Evolutionary conservation across 2,797 vertebrate genomes (phyloP).

Genomic region (Darevskia nairensis): DNA sequence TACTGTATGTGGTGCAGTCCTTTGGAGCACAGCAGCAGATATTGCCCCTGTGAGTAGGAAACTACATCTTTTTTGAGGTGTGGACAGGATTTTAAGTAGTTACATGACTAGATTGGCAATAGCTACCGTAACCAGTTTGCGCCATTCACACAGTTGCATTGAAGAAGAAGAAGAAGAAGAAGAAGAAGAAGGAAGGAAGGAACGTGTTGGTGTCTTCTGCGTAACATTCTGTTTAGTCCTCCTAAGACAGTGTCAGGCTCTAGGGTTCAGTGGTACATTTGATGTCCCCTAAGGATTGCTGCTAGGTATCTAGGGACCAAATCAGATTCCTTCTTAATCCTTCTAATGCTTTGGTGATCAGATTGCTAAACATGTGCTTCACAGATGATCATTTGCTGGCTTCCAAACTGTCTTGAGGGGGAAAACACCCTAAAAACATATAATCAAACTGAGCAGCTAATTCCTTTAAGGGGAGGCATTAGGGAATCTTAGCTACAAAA

Average conservation of each 20-base stretch:
- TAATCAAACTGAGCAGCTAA: conserved; percentile 1
- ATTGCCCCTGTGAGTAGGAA: too few species aligned
- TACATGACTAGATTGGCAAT: too few species aligned
- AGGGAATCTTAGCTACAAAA: conserved; percentile 7
- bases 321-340: conserved; percentile 3
- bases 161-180: too few species aligned
- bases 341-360: not conserved
- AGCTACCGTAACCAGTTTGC: too few species aligned
- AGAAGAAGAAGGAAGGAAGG: too few species aligned
- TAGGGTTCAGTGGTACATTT: not conserved
- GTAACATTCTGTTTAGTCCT: not conserved
- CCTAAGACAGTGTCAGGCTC: not conserved
- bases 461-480: not conserved
- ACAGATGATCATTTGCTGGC: not conserved
- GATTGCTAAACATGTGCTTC: not conserved
- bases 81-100: too few species aligned
- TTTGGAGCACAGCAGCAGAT: too few species aligned
- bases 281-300: not conserved
- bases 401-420: conserved; percentile 1
- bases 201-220: not conserved
- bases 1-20: too few species aligned
- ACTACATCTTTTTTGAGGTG: too few species aligned
- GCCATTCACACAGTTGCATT: too few species aligned
- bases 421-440: not conserved
- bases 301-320: not conserved